Percentiles rank a stretch among this genome's conserved stretches.
Conservation (phyloP, 2,797 vertebrate species). For the Hipposideros larvatus region DNA sequence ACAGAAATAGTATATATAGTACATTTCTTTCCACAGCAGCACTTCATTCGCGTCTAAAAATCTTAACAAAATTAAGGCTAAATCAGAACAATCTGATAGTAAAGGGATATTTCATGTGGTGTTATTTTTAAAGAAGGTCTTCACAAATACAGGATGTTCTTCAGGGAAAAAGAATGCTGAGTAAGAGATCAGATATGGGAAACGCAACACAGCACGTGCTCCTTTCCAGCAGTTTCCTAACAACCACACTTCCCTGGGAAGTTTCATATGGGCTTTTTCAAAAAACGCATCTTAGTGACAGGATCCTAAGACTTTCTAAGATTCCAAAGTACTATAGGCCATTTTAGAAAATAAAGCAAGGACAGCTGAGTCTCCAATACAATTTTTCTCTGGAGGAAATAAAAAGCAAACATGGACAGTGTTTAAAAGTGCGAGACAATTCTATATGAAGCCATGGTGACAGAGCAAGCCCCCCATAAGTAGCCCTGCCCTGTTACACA, state of each 20-base stretch:
- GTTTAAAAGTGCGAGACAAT: background rate
- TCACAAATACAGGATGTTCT: constrained; percentile 77
- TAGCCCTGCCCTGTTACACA: background rate
- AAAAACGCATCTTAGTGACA: background rate
- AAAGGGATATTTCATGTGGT: constrained; percentile 56
- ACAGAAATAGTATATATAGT: constrained; percentile 86
- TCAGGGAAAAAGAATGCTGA: constrained; percentile 70
- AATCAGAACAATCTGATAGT: constrained; percentile 81
- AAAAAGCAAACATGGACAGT: background rate
- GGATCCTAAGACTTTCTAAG: background rate
- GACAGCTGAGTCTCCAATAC: background rate
- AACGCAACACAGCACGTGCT: constrained; percentile 75
- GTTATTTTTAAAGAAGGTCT: constrained; percentile 73
- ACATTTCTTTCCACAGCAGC: constrained; percentile 86
- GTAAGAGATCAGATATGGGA: constrained; percentile 82
- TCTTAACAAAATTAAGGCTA: constrained; percentile 87
- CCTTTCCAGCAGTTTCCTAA: constrained; percentile 71
- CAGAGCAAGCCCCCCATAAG: background rate
- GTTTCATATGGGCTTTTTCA: background rate
- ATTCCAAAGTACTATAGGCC: background rate
- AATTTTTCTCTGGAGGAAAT: background rate
- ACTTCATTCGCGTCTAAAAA: constrained; percentile 77
- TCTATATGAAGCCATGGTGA: background rate
- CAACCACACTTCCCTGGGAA: background rate
- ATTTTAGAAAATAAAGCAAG: constrained; percentile 4